Conservation (phyloP, 2,888 invertebrate species). For the Sminthurinus aureus region DNA sequence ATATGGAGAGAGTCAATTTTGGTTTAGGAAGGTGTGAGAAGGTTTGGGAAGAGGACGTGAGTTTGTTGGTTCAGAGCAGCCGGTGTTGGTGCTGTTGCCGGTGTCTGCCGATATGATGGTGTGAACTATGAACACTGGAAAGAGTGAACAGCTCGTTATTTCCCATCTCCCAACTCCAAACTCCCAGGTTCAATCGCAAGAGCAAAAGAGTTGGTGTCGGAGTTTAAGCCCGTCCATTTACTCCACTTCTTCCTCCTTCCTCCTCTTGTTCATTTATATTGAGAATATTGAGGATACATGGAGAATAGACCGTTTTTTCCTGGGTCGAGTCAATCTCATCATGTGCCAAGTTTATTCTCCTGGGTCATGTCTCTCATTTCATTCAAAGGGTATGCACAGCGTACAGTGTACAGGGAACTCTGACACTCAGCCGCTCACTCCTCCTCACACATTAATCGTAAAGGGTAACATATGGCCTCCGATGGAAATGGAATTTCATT, state of each 20-base stretch:
- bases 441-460: slow-evolving; percentile 16
- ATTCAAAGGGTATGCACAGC: slow-evolving; percentile 8
- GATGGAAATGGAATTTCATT: slow-evolving; percentile 13
- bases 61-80: neutral
- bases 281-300: too few species aligned
- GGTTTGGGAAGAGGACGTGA: neutral
- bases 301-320: neutral
- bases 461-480: slow-evolving; percentile 22
- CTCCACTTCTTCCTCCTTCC: too few species aligned
- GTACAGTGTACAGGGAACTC: neutral
- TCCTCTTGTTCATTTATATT: neutral
- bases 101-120: slow-evolving; percentile 13
- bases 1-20: slow-evolving; percentile 8
- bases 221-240: too few species aligned
- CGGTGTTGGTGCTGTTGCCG: neutral
- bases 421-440: slow-evolving; percentile 1
- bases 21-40: slow-evolving; percentile 6
- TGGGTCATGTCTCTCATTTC: slow-evolving; percentile 25
- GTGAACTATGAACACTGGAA: slow-evolving; percentile 4
- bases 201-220: too few species aligned
- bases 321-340: slow-evolving; percentile 15
- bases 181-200: too few species aligned
- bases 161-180: neutral
- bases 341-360: slow-evolving; percentile 26
- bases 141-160: neutral